Evolutionary conservation across 2,113 vertebrate genomes (phyloP), one percentile per base, ranked within the genome.

Genomic region (Pteruthius melanotis): DNA sequence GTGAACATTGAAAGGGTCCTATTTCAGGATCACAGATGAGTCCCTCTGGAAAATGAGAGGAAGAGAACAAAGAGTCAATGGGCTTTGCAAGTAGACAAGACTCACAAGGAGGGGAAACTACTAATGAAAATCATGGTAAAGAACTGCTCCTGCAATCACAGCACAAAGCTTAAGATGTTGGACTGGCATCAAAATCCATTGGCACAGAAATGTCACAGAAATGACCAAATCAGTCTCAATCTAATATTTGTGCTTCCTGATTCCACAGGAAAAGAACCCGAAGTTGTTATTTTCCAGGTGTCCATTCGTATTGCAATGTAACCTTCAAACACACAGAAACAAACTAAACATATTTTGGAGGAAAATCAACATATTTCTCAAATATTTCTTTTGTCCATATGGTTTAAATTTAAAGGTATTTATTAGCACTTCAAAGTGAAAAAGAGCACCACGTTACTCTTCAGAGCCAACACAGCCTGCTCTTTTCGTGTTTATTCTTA

Each of bases 201-300:
- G n/a, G 53, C 57, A 72, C 12, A 81, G 40, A 71, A 91, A 39
- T 15, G 27, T 44, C 40, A 79, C 24, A 78, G 40, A 82, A 90
- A 76, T 5, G 1, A 56, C 1, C 33, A 23, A 37, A 77, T 45
- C 37, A 81, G 39, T 13, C 33, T 4, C 53, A 49, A 77, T 39
- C 12, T 0, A 0, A 3, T 37, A 37, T 17, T 7, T 37, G 19
- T 47, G 24, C 37, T 42, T 76, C 50, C 42, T 33, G 20, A 75
- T 21, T 22, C 28, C 9, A 45, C 20, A 21, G 72, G 54, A 72
- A 72, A 81, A 65, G n/a, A 78, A 79, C 31, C 5, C 6, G 0
- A 81, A 81, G 35, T 33, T 16, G 31, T 47, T 50, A n/a, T 47
- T 56, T 24, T 44, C 45, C 28, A 59, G 39, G 17, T 30, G 44